Conservation (phyloP, 2,797 vertebrate genomes). For the Naso thynnoides region DNA sequence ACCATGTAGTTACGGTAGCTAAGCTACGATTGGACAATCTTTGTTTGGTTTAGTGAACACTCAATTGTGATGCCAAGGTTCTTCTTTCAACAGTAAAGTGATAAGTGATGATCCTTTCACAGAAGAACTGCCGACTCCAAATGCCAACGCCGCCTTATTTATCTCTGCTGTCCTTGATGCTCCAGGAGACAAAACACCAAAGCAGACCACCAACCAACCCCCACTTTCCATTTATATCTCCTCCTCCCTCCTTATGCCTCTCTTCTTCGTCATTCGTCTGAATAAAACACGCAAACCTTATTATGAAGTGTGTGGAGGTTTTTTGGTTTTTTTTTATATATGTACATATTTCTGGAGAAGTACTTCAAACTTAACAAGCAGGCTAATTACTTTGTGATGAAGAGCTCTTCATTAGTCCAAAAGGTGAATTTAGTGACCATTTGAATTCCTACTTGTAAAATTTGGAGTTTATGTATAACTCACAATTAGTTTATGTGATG, state of each 20-base stretch:
- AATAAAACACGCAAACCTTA: conserved; percentile 28
- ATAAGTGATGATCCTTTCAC: conserved; percentile 62
- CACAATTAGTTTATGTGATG: background rate
- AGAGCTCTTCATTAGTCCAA: background rate
- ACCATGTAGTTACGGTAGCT: conserved; percentile 26
- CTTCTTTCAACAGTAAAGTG: conserved; percentile 30
- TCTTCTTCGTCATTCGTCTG: conserved; percentile 36
- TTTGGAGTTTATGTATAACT: background rate
- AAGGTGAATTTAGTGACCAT: background rate
- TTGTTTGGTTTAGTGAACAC: conserved; percentile 28
- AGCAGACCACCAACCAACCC: conserved; percentile 18
- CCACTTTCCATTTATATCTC: conserved; percentile 17
- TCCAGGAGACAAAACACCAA: conserved; percentile 53
- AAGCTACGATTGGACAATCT: conserved; percentile 39
- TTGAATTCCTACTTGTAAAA: background rate
- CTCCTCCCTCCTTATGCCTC: background rate
- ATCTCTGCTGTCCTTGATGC: conserved; percentile 60
- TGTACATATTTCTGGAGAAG: background rate
- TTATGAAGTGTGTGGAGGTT: conserved; percentile 5
- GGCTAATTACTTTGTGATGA: conserved; percentile 2
- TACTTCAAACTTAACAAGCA: background rate
- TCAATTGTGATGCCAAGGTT: conserved; percentile 29
- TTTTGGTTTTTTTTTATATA: conserved; percentile 16
- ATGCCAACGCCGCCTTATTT: conserved; percentile 69
- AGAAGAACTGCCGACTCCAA: conserved; percentile 59